Base-by-base conservation (phyloP, 2,113 vertebrate genomes). In the Murina feae region DNA sequence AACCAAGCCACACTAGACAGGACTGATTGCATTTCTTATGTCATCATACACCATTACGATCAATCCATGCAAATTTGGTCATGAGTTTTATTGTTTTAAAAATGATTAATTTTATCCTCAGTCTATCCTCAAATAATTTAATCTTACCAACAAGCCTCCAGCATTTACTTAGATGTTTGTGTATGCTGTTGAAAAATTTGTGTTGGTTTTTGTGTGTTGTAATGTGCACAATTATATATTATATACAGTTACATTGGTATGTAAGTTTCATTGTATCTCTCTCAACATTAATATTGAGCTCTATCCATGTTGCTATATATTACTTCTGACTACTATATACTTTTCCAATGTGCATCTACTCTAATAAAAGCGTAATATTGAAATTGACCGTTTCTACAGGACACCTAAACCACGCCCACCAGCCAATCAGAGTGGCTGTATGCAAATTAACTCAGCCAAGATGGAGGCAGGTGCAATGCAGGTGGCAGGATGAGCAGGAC, bases 221-320 rank as follows among this genome's bases (percentile, higher is more conserved):
- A 71, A 78, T 53, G 1, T 71, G 1, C 5, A 66, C 13, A 63
- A 42, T 90, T 87, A 68, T 18, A 69, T 69, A 32, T 65, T 39
- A 20, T 63, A 4, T 58, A 42, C 2, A 87, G 37, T 58, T 58
- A 8, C 21, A 55, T 44, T 74, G n/a, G 35, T 76, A 30, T 25
- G 6, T 81, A 47, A 42, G 2, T 93, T 93, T 95, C n/a, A 79
- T 75, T 96, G n/a, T 63, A 44, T 86, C 72, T 93, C 39, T 79
- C 13, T 72, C 11, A 55, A 9, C 12, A 51, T 37, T 93, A n/a
- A 74, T 76, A n/a, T 20, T 66, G 69, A 76, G n/a, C 2, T 79
- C 12, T 0, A 71, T 18, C 6, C 28, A 39, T 82, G 8, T 37
- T 86, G 37, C 17, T 82, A 2, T 82, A 21, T 88, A 37, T 55